Conservation (phyloP, 2,888 invertebrate genomes). For the Blera fallax region DNA sequence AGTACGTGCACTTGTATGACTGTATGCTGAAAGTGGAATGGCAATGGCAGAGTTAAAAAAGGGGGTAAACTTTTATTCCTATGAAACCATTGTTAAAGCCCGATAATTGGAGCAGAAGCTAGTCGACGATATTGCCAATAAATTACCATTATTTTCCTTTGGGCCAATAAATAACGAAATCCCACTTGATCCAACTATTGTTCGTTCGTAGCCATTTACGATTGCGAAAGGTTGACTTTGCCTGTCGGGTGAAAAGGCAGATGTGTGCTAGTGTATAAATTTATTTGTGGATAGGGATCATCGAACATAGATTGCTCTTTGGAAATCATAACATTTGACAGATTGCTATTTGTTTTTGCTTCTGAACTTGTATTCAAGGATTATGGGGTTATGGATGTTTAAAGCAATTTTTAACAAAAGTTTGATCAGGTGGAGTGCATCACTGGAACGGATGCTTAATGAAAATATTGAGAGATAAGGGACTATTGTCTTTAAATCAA, state of each 20-base stretch:
- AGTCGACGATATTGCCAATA: constrained; percentile 33
- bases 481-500: not conserved
- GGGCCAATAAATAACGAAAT: constrained; percentile 8
- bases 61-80: constrained; percentile 16
- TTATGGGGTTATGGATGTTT: not conserved
- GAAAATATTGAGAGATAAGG: no score
- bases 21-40: not conserved
- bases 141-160: constrained; percentile 5
- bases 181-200: not conserved
- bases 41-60: not conserved
- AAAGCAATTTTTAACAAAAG: not conserved
- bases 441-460: not conserved
- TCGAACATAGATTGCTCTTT: not conserved
- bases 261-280: not conserved
- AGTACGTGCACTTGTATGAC: not conserved
- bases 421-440: not conserved
- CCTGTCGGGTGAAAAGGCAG: not conserved
- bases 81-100: not conserved
- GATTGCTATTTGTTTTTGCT: not conserved
- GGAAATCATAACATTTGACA: not conserved
- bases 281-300: not conserved
- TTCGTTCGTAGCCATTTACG: not conserved
- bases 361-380: not conserved
- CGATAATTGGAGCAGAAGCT: constrained; percentile 30
- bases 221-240: not conserved